phyloP scores from a whole-genome alignment of 2,888 invertebrate species.

The Ligdia adustata region DNA sequence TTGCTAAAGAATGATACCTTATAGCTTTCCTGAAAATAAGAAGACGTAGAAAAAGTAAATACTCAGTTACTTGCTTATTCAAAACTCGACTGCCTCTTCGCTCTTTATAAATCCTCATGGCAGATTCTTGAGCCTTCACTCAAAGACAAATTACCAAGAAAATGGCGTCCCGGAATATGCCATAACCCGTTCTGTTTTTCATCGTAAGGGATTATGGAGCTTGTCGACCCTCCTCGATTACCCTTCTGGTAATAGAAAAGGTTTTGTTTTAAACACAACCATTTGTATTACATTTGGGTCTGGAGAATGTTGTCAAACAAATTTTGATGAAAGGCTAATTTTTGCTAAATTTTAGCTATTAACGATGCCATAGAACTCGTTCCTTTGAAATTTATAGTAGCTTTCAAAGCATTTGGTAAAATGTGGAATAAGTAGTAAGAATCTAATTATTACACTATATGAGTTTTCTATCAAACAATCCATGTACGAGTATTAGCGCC shows the following conservation, averaged over 20 bases:
- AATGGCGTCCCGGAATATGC: constrained; percentile 58
- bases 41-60: constrained; percentile 3
- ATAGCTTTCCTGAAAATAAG: no score
- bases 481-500: no score
- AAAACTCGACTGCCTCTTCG: constrained; percentile 2
- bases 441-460: no score
- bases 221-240: constrained; percentile 47
- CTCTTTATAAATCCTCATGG: constrained; percentile 5
- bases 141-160: constrained; percentile 62
- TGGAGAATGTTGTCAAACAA: constrained; percentile 2
- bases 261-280: constrained; percentile 40
- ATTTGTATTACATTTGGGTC: constrained; percentile 28
- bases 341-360: no score
- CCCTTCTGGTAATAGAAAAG: constrained; percentile 52
- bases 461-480: no score
- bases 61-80: neutral
- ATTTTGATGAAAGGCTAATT: constrained; percentile 2
- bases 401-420: no score
- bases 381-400: no score
- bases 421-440: no score
- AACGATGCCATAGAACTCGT: no score
- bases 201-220: constrained; percentile 63
- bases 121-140: constrained; percentile 35
- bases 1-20: no score
- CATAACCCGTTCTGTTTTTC: constrained; percentile 62